Conservation (phyloP, 2,888 invertebrate species). For the Teleogryllus oceanicus region DNA sequence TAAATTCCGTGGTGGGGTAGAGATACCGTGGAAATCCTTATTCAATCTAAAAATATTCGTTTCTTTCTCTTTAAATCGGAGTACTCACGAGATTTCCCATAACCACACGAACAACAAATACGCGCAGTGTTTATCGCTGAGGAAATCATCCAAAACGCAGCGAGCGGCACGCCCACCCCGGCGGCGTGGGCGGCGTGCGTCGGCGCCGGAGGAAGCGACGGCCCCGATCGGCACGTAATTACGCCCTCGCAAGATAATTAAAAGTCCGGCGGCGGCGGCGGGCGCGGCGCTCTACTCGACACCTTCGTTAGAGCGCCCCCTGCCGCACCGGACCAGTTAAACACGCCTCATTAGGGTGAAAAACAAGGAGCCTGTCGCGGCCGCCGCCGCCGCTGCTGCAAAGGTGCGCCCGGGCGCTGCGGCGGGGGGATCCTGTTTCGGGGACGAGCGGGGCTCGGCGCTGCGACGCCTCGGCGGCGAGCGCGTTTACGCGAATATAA, state of each 20-base stretch:
- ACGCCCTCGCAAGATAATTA: conserved; percentile 18
- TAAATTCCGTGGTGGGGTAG: too few relatives aligned
- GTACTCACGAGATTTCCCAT: too few relatives aligned
- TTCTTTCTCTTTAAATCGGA: too few relatives aligned
- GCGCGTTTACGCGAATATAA: too few relatives aligned
- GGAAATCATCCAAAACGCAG: too few relatives aligned
- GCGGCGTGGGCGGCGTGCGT: background rate
- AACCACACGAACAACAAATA: too few relatives aligned
- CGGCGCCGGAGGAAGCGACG: background rate
- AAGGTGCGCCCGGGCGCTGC: background rate
- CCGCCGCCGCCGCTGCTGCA: background rate
- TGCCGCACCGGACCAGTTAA: background rate
- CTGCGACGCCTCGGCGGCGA: too few relatives aligned
- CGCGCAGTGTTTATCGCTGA: too few relatives aligned
- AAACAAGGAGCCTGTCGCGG: conserved; percentile 5
- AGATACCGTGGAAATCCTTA: too few relatives aligned
- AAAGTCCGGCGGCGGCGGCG: background rate
- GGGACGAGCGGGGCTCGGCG: too few relatives aligned
- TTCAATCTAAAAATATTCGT: too few relatives aligned
- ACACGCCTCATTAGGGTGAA: conserved; percentile 7
- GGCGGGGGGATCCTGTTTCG: too few relatives aligned
- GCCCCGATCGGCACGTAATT: background rate
- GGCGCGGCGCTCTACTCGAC: background rate
- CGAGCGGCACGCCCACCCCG: background rate
- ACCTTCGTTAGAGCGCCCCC: conserved; percentile 1